Base-by-base conservation (phyloP, 2,797 vertebrate genomes). In the Rousettus madagascariensis region DNA sequence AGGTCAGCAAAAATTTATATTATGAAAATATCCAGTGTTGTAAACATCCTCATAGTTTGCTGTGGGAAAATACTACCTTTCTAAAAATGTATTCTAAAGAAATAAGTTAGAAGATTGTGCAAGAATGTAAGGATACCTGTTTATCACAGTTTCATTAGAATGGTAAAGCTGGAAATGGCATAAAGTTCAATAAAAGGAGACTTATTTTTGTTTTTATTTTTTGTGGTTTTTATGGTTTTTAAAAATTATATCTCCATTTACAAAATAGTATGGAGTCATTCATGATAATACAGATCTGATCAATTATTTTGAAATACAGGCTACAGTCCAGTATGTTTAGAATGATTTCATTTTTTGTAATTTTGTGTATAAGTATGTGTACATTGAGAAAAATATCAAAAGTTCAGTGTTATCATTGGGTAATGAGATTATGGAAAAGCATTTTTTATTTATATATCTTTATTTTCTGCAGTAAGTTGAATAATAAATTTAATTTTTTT, bases 401-500 rank as follows among this genome's bases (percentile, higher is more conserved):
- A 74, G 36, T 19, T 79, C 46, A 63, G 0, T 71, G 26, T 84
- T 57, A 33, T 43, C 86, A 38, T 12, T n/a, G 83, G 8, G 43
- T 33, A 43, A 46, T 57, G 20, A 53, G 30, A 33, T 85, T 78
- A 38, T 16, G 4, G 36, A 22, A 65, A 33, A 85, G 6, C 72
- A 11, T 49, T 90, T 80, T 93, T 26, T 90, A n/a, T 75, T 78
- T 93, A 8, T 28, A 5, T 41, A 41, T 69, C 59, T 95, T 92
- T 77, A 38, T 65, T 91, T 57, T 61, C 59, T 61, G 28, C 49
- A 63, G 43, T 75, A 91, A 84, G n/a, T 33, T 95, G 75, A 71
- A 77, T 86, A 71, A 63, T 61, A 43, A 36, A 57, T 69, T 26
- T 65, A 83, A 69, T 91, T 93, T 96, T 90, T 88, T 13, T 75